Conservation (phyloP, 2,113 vertebrate species). For the Chroicocephalus ridibundus region DNA sequence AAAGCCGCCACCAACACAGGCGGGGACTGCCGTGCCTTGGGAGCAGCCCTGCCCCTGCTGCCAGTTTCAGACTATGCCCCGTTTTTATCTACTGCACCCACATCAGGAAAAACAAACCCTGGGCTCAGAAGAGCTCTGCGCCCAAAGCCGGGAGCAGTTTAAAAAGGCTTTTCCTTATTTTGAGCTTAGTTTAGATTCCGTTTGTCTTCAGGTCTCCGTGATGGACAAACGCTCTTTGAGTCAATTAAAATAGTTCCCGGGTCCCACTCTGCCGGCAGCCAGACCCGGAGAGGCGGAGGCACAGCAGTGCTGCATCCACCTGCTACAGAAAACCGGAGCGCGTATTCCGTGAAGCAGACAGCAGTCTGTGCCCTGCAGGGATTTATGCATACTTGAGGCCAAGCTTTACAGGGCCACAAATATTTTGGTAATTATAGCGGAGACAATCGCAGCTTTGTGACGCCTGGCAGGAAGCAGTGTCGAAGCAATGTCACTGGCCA, state of each 20-base stretch:
- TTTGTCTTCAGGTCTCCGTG: neutral
- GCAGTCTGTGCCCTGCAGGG: neutral
- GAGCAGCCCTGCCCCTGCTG: neutral
- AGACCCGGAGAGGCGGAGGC: neutral
- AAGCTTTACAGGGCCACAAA: neutral
- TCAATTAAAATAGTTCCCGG: neutral
- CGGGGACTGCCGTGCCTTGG: rapidly evolving
- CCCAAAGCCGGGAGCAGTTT: neutral
- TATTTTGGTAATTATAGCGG: neutral
- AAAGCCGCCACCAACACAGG: neutral
- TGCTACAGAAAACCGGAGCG: neutral
- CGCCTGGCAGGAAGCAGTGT: neutral
- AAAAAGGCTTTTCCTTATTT: neutral
- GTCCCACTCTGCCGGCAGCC: neutral
- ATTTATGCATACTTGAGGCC: neutral
- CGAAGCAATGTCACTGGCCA: neutral
- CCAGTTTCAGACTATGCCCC: neutral
- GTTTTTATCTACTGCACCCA: neutral
- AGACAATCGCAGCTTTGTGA: neutral
- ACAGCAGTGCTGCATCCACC: rapidly evolving
- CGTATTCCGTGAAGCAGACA: neutral
- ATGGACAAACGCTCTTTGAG: neutral
- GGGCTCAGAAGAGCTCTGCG: neutral
- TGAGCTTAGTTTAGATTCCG: neutral
- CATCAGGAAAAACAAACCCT: rapidly evolving